phyloP scores from a whole-genome alignment of 2,797 vertebrate species.

The Borostomias antarcticus region DNA sequence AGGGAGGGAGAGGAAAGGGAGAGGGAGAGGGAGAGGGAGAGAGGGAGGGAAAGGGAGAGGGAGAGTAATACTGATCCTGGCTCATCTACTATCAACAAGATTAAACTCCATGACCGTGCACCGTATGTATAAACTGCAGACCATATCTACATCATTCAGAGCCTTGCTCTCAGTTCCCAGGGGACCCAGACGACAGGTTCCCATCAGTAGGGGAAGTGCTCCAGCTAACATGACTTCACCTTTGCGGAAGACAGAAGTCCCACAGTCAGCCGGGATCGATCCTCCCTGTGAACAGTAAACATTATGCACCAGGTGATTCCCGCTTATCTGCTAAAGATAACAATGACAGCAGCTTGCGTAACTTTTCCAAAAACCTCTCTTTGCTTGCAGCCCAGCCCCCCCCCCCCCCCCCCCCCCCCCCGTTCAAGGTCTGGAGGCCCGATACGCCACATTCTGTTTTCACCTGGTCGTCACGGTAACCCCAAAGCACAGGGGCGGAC shows the following conservation, averaged over 20 bases:
- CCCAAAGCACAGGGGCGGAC: constrained; percentile 59
- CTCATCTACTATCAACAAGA: background rate
- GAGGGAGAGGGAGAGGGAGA: background rate
- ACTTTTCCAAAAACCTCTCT: constrained; percentile 62
- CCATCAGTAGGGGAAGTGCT: constrained; percentile 23
- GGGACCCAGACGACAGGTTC: background rate
- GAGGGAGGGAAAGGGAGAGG: background rate
- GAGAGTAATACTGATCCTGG: background rate
- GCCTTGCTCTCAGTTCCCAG: background rate
- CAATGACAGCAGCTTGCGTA: constrained; percentile 71
- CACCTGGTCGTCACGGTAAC: constrained; percentile 78
- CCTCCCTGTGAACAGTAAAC: constrained; percentile 63
- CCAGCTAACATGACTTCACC: constrained; percentile 30
- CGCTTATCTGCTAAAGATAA: constrained; percentile 71
- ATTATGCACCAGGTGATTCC: constrained; percentile 57
- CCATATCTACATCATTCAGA: background rate
- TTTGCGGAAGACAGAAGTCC: constrained; percentile 27
- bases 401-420: constrained; percentile 41
- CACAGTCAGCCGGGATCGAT: constrained; percentile 33
- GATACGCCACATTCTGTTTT: constrained; percentile 60
- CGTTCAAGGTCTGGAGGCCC: constrained; percentile 65
- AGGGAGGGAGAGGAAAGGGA: background rate
- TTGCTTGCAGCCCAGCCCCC: constrained; percentile 31
- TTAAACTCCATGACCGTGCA: background rate
- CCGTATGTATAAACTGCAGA: background rate